Percentiles rank a stretch among this genome's conserved stretches.
Conservation (phyloP, 1,140 invertebrate species). For the Lanistes nyassanus region DNA sequence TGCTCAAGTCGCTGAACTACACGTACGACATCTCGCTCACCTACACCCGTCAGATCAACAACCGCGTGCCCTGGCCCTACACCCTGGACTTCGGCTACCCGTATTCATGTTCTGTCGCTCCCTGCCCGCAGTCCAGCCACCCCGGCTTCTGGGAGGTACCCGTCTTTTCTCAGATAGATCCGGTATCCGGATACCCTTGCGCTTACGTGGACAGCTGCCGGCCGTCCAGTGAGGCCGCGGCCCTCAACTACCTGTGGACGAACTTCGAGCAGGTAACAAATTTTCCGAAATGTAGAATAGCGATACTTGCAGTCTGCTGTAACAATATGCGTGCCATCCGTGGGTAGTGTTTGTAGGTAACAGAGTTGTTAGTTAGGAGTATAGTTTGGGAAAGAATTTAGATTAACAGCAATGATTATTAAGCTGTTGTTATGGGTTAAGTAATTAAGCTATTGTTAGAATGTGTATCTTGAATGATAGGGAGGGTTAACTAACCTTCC, state of each 20-base stretch:
- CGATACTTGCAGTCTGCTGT: too few relatives aligned
- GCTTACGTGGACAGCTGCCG: slow-evolving; percentile 52
- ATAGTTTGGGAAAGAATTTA: too few relatives aligned
- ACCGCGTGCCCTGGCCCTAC: slow-evolving; percentile 44
- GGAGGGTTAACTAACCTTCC: too few relatives aligned
- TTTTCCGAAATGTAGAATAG: too few relatives aligned
- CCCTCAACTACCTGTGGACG: slow-evolving; percentile 46
- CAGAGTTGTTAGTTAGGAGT: too few relatives aligned
- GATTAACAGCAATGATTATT: too few relatives aligned
- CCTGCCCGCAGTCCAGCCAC: slow-evolving; percentile 34
- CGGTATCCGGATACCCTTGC: slow-evolving; percentile 42
- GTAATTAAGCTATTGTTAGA: too few relatives aligned
- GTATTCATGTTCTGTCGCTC: slow-evolving; percentile 39
- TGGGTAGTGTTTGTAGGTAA: too few relatives aligned
- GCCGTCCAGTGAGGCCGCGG: slow-evolving; percentile 37
- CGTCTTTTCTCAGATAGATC: slow-evolving; percentile 38
- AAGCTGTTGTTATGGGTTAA: too few relatives aligned
- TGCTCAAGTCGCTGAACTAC: slow-evolving; percentile 45
- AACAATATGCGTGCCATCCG: too few relatives aligned
- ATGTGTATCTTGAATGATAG: too few relatives aligned
- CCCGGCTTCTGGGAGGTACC: slow-evolving; percentile 51
- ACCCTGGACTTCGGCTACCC: slow-evolving; percentile 52
- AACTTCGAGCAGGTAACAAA: slow-evolving; percentile 43
- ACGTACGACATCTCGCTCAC: slow-evolving; percentile 52
- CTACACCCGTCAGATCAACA: slow-evolving; percentile 66